A percentile compares a stretch with the other conserved stretches of the same genome.
phyloP scores from a whole-genome alignment of 2,797 vertebrate species.

The Phoeniculus purpureus region DNA sequence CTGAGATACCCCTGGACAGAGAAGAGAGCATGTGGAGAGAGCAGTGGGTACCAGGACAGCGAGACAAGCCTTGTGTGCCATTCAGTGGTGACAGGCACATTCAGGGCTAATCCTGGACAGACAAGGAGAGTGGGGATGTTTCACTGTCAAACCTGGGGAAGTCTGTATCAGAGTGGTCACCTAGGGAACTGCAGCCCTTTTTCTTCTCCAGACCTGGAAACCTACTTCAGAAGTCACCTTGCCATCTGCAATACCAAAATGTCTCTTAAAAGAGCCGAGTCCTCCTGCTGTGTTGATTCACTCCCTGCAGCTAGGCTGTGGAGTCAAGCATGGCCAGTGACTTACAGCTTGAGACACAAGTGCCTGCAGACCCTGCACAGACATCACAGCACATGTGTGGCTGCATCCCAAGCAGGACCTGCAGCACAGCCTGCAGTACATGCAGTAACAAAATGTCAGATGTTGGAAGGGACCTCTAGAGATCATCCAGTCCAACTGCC shows the following conservation, averaged over 20 bases:
- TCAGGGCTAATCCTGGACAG: not conserved
- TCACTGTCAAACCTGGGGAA: not conserved
- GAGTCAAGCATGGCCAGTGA: no score
- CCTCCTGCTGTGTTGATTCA: not conserved
- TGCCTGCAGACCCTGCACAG: no score
- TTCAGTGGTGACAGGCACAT: no score
- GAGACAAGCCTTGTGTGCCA: accelerated
- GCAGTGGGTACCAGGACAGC: not conserved
- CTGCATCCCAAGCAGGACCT: no score
- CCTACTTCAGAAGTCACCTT: not conserved
- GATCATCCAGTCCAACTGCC: no score
- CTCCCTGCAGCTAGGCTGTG: not conserved
- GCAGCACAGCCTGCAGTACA: no score
- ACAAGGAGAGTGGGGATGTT: accelerated
- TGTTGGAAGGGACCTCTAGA: no score
- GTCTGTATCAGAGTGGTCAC: accelerated
- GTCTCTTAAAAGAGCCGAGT: not conserved
- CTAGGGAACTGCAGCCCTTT: not conserved
- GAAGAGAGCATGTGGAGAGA: not conserved
- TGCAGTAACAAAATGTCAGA: no score
- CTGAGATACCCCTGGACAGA: accelerated
- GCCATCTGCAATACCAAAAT: not conserved
- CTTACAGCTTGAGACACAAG: no score
- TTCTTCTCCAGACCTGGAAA: not conserved
- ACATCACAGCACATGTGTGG: no score